Evolutionary conservation across 2,113 vertebrate species (phyloP).

Genomic region (Apus apus): DNA sequence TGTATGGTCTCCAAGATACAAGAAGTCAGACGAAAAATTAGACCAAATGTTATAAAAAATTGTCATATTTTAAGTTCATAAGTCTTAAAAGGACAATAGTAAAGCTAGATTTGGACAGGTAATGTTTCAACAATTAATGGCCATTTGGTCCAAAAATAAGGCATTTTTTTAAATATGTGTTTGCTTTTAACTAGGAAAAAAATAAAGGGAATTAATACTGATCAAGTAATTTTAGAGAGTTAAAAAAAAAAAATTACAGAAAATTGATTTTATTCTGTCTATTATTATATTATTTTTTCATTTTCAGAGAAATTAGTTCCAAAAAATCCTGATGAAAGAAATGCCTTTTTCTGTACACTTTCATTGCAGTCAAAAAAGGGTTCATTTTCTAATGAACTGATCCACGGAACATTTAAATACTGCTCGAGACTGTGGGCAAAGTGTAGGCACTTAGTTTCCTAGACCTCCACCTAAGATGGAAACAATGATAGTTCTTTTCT

Average conservation of each 20-base stretch:
- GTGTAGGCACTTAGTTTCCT: not conserved
- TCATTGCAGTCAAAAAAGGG: not conserved
- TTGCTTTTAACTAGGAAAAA: not conserved
- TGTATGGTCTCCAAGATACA: not conserved
- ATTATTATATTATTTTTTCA: not conserved
- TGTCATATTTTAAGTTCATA: not conserved
- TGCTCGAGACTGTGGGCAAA: not conserved
- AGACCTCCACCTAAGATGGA: not conserved
- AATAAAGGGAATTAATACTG: not conserved
- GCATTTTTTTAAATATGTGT: not conserved
- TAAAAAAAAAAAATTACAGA: not conserved
- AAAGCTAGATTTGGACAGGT: not conserved
- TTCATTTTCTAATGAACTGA: not conserved
- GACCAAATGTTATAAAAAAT: not conserved
- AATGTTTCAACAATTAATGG: rapidly evolving
- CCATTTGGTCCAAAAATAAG: not conserved
- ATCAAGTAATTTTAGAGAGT: not conserved
- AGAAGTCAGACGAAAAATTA: not conserved
- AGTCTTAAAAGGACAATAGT: not conserved
- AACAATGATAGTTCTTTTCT: not conserved
- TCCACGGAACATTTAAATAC: not conserved
- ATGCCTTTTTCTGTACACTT: not conserved
- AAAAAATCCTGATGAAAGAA: not conserved
- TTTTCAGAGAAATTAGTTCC: not conserved
- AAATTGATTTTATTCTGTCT: not conserved